These are phyloP conservation scores for Casuarius casuarius DNA, from an alignment of 2,113 vertebrate species.

Conservation along the genomic window DNA sequence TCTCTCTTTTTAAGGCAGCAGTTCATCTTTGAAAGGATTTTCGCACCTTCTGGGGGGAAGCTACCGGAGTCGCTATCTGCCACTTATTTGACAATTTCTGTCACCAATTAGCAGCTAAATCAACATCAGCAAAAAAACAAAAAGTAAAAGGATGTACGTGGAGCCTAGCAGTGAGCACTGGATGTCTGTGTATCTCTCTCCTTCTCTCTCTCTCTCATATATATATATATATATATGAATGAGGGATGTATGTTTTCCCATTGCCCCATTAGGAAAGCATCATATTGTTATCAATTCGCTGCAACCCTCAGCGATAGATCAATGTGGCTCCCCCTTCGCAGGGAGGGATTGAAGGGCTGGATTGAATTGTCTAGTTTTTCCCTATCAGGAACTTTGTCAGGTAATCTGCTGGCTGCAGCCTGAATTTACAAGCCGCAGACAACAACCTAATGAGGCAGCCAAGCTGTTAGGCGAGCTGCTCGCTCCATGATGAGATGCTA, in stretches of 20 bases:
- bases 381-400: slow-evolving; percentile 93
- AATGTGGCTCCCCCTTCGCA: slow-evolving; percentile 73
- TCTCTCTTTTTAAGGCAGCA: slow-evolving; percentile 79
- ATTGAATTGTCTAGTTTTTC: slow-evolving; percentile 88
- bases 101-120: slow-evolving; percentile 99
- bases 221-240: background rate
- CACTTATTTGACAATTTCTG: slow-evolving; percentile 99
- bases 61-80: slow-evolving; percentile 90
- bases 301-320: slow-evolving; percentile 82
- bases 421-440: slow-evolving; percentile 89
- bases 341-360: slow-evolving; percentile 85
- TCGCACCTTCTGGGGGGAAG: slow-evolving; percentile 95
- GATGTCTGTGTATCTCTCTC: background rate
- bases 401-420: slow-evolving; percentile 88
- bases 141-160: slow-evolving; percentile 62
- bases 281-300: slow-evolving; percentile 82
- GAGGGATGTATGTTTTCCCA: slow-evolving; percentile 72
- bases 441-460: slow-evolving; percentile 90
- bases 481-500: slow-evolving; percentile 93
- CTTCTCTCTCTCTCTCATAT: background rate
- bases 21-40: slow-evolving; percentile 91
- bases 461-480: slow-evolving; percentile 88
- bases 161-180: slow-evolving; percentile 56
- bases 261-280: slow-evolving; percentile 82
- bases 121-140: slow-evolving; percentile 93